Base-by-base conservation (phyloP, 2,797 vertebrate species). In the Glossophaga mutica region DNA sequence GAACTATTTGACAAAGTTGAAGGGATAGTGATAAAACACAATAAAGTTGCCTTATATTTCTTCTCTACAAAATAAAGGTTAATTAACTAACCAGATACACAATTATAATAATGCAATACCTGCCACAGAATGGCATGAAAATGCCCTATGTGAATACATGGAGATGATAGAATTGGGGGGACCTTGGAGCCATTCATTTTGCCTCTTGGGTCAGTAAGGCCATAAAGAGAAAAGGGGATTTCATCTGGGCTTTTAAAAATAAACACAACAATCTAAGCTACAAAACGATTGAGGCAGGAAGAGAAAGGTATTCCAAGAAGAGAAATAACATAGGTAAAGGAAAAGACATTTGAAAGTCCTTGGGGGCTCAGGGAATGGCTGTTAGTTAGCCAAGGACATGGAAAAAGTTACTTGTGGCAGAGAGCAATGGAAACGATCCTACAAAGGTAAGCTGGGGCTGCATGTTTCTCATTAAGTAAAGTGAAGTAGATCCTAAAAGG, bases 31-130 rank as follows among this genome's bases (percentile, higher is more conserved):
- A 46, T 52, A 65, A 93, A 82, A 89, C 68, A n/a, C 44, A 74
- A 68, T 68, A 68, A 62, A 88, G 9, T 57, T 87, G 9, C 18
- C 52, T 55, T 77, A 21, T 68, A 46, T 22, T 79, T 85, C 62
- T 84, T 93, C 44, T 83, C 9, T 21, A 71, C 22, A 90, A 76
- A 50, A 78, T 48, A 65, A 34, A 91, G 9, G 55, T 50, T 83
- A 73, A 76, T 46, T 34, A 52, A 65, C 34, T 37, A 70, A 82
- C 26, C 9, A 84, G 19, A 73, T 21, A 37, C 5, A 26, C 1
- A 37, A 87, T 21, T 65, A 50, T 95, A 87, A 34, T 12, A 52
- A 39, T 26, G 5, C 12, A 65, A 34, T 22, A 32, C 4, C 4
- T 70, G 29, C 42, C 26, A 71, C 1, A 34, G 48, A 59, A 76